Base-by-base conservation (phyloP, 92 coral and sea anemone genomes). In the Palythoa heliodiscus region DNA sequence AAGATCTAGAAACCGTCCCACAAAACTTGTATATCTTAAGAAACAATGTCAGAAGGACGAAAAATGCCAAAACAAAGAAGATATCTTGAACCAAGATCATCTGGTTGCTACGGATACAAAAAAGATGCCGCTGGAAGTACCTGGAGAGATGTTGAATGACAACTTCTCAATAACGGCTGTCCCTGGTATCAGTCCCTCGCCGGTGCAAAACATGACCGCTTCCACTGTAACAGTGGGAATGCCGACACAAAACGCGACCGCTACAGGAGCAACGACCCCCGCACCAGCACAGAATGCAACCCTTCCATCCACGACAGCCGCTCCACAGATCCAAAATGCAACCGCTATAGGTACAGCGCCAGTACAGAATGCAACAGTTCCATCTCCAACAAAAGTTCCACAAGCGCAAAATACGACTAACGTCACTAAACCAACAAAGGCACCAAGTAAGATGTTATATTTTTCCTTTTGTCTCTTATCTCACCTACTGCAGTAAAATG, bases 101-200 rank as follows among this genome's bases (percentile, higher is more conserved):
- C 74, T 68, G 55, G 72, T 68, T 37, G 66, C 90, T 77, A 75
- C 52, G 53, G 71, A 74, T 83, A 83, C 71, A n/a, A 73, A 77
- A 50, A 69, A 76, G 23, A 3, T 80, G 61, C 84, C 84, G 7
- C 61, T 80, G 14, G 84, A 80, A 52, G 60, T 80, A 10, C 73
- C 84, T 5, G 84, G 84, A 43, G 50, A 11, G 14, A 52, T 76
- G 35, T 29, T 29, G 43, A 12, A 78, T 39, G 71, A 61, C 17
- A 78, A 68, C 16, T 22, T 47, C 38, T 43, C 83, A 40, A 60
- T 38, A 57, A n/a, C 83, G 22, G 7, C 25, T 12, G 16, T 4
- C 16, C 20, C 40, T 52, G 5, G 16, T 43, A 39, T 58, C 58
- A 25, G 52, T 58, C 73, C 39, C 53, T 5, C 38, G 7, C 73